A percentile compares a stretch with the other conserved stretches of the same genome.
These are phyloP conservation scores for Peucedramus taeniatus DNA, from an alignment of 2,113 vertebrate genomes.

Conservation along the genomic window DNA sequence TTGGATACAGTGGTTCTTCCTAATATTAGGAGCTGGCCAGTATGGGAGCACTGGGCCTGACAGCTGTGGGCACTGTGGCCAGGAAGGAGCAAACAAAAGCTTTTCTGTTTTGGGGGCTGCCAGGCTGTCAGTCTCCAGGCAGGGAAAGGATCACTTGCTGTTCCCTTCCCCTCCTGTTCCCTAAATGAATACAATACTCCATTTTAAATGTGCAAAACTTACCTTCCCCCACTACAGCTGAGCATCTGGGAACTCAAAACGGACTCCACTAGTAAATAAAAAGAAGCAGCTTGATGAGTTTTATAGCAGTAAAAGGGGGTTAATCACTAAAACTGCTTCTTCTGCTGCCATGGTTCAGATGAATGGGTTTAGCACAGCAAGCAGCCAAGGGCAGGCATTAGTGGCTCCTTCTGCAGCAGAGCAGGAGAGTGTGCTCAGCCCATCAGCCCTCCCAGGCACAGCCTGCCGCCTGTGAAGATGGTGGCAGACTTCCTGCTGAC, in stretches of 20 bases:
- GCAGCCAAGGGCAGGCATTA: not conserved
- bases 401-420: not conserved
- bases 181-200: not conserved
- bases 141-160: not conserved
- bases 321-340: constrained; percentile 17
- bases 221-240: not conserved
- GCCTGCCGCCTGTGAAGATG: not conserved
- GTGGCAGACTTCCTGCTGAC: not conserved
- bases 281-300: constrained; percentile 19
- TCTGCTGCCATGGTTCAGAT: constrained; percentile 9
- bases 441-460: not conserved
- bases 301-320: constrained; percentile 13
- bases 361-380: constrained; percentile 21
- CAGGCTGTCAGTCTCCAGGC: not conserved
- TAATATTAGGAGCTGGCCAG: not conserved
- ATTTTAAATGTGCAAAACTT: not conserved
- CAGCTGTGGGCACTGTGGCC: not conserved
- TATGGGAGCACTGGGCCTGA: not conserved
- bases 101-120: not conserved
- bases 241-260: not conserved
- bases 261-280: not conserved
- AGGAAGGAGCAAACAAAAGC: not conserved
- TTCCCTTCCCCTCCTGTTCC: not conserved
- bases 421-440: not conserved
- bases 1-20: not conserved